Base-by-base conservation (phyloP, 2,888 invertebrate genomes). In the Portevinia maculata region DNA sequence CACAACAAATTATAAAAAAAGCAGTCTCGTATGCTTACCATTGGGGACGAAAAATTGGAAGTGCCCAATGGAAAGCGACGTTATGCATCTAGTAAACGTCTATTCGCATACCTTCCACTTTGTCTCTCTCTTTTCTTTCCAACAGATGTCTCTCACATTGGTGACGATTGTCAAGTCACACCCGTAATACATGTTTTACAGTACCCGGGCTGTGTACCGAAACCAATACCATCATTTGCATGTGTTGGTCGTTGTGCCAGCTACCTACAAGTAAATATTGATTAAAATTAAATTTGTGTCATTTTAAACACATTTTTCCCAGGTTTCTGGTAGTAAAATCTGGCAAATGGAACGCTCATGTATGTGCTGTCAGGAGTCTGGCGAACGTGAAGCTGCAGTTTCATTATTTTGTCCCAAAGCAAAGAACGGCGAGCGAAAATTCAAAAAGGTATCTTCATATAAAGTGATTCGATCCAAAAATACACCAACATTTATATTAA, bases 321-420 rank as follows among this genome's bases (percentile, higher is more conserved):
- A 97, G 97, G 97, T 98, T 6, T 97, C 97, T 34, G 97, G 97
- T 5, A 97, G 97, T 86, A 97, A 97, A 93, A 96, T 97, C 89
- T 98, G 97, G 97, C 97, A 97, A 93, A 97, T 97, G 95, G 97
- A 98, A 90, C 92, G 98, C 28, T 97, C 97, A 0, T 98, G 98
- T 88, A 98, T 97, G 94, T 98, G 98, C 89, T 98, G 98, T 88
- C 97, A 98, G 90, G 98, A 98, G 89, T 96, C 96, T 86, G 97
- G 97, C 2, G 97, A 97, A 91, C 92, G 97, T 85, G 97, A 97
- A 90, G 97, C 97, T 1, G 94, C 95, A 15, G 97, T 98, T 8
- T 95, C 96, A 6, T 91, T 98, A 28, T 96, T 95, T 89, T 98
- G 98, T 88, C 97, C 97, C 0, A 96, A 97, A 90, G 96, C 97